Base-by-base conservation (phyloP, 1,140 invertebrate species). In the Glossosoma conforme region DNA sequence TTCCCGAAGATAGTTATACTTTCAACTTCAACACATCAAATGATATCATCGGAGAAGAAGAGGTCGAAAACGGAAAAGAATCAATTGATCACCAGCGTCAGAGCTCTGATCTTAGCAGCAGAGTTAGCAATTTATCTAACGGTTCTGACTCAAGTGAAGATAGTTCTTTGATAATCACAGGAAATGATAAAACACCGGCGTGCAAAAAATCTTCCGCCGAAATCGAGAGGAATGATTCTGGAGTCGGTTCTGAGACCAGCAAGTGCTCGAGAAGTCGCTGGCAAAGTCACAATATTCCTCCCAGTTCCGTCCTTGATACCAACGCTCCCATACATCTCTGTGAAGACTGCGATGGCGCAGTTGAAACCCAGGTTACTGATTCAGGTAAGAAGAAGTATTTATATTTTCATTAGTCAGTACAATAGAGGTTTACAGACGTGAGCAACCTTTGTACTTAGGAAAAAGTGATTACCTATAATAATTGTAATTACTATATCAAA, bases 191-290 rank as follows among this genome's bases (percentile, higher is more conserved):
- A 62, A 52, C 62, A 13, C 33, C 69, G 60, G 66, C 64, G n/a
- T 72, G 66, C 58, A 75, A 75, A 58, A 80, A 78, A 58, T 65
- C 74, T 33, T 73, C 74, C 9, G 74, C 76, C 9, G 82, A 84
- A 64, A 85, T 94, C 42, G 91, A 95, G 71, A 77, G 92, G 52
- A 93, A 92, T 59, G 92, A 96, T 67, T 93, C 91, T 10, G 92
- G 92, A 1, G 91, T 95, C 1, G 92, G 92, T 24, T 92, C 89
- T 2, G 92, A 95, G 68, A 93, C 91, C 2, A 91, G 88, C 64
- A 89, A 91, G 65, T 84, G 85, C n/a, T 87, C 85, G 40, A 77
- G 87, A 60, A 87, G 84, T 62, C 77, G 81, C 65, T 81, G 84
- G 63, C 80, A 85, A 62, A 71, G 74, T 24, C 69, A 72, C 63